phyloP scores from a whole-genome alignment of 2,888 invertebrate species.

The Mayetiola destructor region DNA sequence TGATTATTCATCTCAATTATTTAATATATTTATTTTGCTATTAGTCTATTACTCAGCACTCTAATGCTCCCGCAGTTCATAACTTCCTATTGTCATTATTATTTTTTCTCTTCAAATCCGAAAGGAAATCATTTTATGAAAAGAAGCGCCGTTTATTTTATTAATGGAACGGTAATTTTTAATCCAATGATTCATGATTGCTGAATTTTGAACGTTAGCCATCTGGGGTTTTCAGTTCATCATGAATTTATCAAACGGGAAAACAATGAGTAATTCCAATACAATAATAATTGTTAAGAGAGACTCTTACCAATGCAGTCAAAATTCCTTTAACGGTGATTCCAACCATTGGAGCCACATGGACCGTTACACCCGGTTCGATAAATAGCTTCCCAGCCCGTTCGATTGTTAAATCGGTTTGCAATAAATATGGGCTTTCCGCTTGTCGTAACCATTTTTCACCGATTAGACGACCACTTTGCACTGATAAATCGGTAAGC shows the following conservation, averaged over 20 bases:
- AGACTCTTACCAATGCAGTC: constrained; percentile 79
- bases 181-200: too few relatives aligned
- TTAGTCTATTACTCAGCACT: too few relatives aligned
- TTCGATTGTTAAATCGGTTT: constrained; percentile 68
- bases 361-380: constrained; percentile 78
- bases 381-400: constrained; percentile 65
- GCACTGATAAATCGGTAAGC: constrained; percentile 25
- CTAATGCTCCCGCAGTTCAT: neutral
- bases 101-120: too few relatives aligned
- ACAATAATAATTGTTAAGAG: neutral
- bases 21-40: too few relatives aligned
- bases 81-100: neutral
- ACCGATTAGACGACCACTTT: constrained; percentile 31
- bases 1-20: constrained; percentile 7
- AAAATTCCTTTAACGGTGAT: constrained; percentile 83
- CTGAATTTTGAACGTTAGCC: neutral
- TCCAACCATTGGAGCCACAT: constrained; percentile 84
- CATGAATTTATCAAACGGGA: too few relatives aligned
- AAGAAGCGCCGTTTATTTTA: neutral
- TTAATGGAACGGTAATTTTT: neutral
- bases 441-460: constrained; percentile 29
- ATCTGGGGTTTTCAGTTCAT: too few relatives aligned
- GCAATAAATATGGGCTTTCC: constrained; percentile 59
- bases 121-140: neutral
- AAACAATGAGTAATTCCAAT: too few relatives aligned